Conservation (phyloP, 2,888 invertebrate species). For the Drosophila koepferae region DNA sequence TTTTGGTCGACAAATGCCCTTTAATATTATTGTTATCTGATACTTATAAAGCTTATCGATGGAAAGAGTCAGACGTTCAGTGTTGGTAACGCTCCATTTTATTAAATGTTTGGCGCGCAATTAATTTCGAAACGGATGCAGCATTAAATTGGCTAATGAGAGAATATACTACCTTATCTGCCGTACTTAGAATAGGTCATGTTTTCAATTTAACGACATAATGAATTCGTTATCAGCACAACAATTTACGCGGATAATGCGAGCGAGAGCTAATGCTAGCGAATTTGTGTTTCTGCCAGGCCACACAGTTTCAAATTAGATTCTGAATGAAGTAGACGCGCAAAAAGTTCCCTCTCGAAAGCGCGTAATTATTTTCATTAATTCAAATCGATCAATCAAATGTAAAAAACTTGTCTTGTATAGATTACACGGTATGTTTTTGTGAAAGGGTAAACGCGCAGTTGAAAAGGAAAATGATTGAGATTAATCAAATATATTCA, state of each 20-base stretch:
- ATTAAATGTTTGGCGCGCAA: constrained; percentile 8
- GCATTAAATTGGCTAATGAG: constrained; percentile 10
- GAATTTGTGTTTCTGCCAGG: constrained; percentile 27
- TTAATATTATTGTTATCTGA: neutral
- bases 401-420: constrained; percentile 2
- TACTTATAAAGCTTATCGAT: constrained; percentile 1
- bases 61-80: neutral
- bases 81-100: neutral
- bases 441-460: constrained; percentile 6
- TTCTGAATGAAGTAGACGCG: constrained; percentile 49
- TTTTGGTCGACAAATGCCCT: too few species aligned
- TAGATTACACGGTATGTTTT: constrained; percentile 24
- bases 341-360: constrained; percentile 5
- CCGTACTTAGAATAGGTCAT: constrained; percentile 59
- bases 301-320: constrained; percentile 53
- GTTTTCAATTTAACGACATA: constrained; percentile 34
- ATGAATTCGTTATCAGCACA: constrained; percentile 40
- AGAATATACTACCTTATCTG: constrained; percentile 23
- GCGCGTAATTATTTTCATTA: constrained; percentile 24
- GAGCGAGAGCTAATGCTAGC: constrained; percentile 23
- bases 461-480: constrained; percentile 46
- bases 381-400: constrained; percentile 48
- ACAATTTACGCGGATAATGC: constrained; percentile 11
- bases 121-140: neutral
- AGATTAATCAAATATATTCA: constrained; percentile 23